Base-by-base conservation (phyloP, 2,888 invertebrate genomes). In the Ellobium chinense region DNA sequence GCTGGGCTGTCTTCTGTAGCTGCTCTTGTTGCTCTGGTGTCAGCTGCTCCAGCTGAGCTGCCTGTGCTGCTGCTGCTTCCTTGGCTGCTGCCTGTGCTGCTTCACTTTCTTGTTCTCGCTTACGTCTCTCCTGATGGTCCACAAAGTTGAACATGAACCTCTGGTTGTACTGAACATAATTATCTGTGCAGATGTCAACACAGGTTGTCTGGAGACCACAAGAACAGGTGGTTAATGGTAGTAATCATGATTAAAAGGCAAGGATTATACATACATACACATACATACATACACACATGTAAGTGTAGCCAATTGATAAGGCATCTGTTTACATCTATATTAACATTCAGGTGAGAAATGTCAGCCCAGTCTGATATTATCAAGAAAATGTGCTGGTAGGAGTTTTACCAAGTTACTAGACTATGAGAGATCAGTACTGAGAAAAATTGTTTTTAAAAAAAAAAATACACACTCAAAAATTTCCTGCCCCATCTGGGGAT, bases 81-180 rank as follows among this genome's bases (percentile, higher is more conserved):
- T 68, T 70, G n/a, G 66, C 62, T 72, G 80, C 76, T 58, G 68
- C 56, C 68, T 82, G 74, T 21, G 58, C 34, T 4, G 80, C 80
- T 37, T 58, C 56, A 2, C 56, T 60, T 31, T 75, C 80, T 39
- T 81, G 83, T 1, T 84, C 87, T 63, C 87, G 82, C 72, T 87
- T 88, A 72, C 87, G 93, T 74, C 93, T 91, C 60, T 94, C 94
- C 88, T 95, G 95, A 34, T 95, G 93, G 89, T 95, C 95, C 88
- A 95, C 93, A 89, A 94, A 95, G 76, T 94, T 93, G 85, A 94
- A 92, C 95, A 95, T 95, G 79, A 95, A 91, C 88, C 94, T 94
- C 85, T 95, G 95, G 91, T 95, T 95, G 60, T 94, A 94, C 73
- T 94, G 93, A n/a, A 95, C 93, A 88, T 94, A 94, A 91, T 95